Percentiles rank a stretch among this genome's conserved stretches.
phyloP scores from a whole-genome alignment of 2,113 vertebrate genomes.

The Epinephelus fuscoguttatus region DNA sequence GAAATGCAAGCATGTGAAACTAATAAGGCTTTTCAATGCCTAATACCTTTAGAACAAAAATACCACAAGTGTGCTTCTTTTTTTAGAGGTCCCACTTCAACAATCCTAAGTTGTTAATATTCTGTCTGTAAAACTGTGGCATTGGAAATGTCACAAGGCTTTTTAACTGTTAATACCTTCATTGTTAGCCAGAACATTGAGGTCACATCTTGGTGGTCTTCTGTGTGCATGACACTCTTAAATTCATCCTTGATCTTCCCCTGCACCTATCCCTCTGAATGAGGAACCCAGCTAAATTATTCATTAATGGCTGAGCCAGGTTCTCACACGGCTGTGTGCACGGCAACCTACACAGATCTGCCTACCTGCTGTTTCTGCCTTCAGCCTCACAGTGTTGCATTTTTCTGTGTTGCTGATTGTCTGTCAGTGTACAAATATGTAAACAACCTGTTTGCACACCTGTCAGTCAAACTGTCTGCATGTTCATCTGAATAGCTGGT shows the following conservation, averaged over 20 bases:
- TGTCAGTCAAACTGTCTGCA: constrained; percentile 3
- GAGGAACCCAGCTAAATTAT: constrained; percentile 58
- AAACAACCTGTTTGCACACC: background rate
- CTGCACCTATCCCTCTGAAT: constrained; percentile 26
- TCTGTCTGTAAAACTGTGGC: background rate
- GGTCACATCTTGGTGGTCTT: background rate
- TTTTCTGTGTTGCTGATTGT: background rate
- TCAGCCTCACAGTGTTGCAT: background rate
- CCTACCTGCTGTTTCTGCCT: background rate
- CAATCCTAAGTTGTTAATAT: background rate
- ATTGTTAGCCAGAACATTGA: background rate
- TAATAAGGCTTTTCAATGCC: background rate
- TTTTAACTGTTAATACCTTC: background rate
- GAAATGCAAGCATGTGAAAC: background rate
- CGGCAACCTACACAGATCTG: constrained; percentile 11
- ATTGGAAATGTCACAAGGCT: background rate
- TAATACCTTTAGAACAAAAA: background rate
- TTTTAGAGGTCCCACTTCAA: background rate
- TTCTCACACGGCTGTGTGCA: constrained; percentile 17
- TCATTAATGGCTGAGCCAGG: constrained; percentile 51
- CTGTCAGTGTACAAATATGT: constrained; percentile 8
- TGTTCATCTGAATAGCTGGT: background rate
- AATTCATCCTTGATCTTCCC: constrained; percentile 5
- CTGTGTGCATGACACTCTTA: constrained; percentile 1
- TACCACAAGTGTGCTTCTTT: background rate